phyloP scores from a whole-genome alignment of 2,113 vertebrate genomes.

The Heloderma charlesbogerti region DNA sequence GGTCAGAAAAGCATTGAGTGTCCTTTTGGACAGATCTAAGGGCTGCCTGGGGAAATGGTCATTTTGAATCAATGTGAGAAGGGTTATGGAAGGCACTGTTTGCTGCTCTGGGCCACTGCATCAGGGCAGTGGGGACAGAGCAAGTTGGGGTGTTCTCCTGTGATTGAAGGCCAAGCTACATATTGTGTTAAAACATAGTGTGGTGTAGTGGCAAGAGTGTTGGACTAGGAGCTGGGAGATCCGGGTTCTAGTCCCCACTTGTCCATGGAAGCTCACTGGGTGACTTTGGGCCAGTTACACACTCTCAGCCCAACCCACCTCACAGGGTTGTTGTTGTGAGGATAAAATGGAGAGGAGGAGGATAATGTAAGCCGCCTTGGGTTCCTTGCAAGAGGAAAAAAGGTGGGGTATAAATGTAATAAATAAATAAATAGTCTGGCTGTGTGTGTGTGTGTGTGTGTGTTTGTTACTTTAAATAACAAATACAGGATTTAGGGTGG shows the following conservation, averaged over 20 bases:
- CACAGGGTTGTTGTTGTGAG: too few relatives aligned
- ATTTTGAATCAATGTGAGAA: neutral
- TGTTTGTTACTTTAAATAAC: neutral
- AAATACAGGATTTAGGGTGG: neutral
- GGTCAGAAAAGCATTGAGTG: neutral
- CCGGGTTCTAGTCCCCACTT: too few relatives aligned
- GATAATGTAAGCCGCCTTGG: too few relatives aligned
- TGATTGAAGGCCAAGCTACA: neutral
- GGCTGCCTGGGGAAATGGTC: neutral
- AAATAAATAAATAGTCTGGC: too few relatives aligned
- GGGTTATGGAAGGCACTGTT: neutral
- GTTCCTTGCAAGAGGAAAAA: too few relatives aligned
- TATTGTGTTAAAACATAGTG: neutral
- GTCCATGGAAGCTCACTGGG: too few relatives aligned
- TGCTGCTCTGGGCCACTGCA: neutral
- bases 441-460: neutral
- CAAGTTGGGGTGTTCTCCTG: neutral
- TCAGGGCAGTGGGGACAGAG: neutral
- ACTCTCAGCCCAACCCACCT: too few relatives aligned
- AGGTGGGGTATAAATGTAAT: too few relatives aligned
- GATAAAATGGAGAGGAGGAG: too few relatives aligned
- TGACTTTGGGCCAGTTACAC: too few relatives aligned
- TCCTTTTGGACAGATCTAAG: neutral
- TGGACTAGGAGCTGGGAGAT: too few relatives aligned
- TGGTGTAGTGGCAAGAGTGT: too few relatives aligned